phyloP scores from a whole-genome alignment of 2,888 invertebrate genomes.

The Danaus chrysippus region DNA sequence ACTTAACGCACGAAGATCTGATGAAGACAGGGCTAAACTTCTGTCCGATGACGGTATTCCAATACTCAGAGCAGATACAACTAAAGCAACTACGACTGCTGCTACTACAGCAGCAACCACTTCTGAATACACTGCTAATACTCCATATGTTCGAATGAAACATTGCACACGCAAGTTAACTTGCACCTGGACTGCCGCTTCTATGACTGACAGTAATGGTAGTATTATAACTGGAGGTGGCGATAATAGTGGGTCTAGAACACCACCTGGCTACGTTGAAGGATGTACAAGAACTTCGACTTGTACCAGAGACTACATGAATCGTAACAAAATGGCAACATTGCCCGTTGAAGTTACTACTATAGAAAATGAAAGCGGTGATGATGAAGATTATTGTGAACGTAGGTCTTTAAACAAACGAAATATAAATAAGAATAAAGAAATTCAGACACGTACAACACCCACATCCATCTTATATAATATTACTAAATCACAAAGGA shows the following conservation, averaged over 20 bases:
- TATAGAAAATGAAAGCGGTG: conserved; percentile 30
- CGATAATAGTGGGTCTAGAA: conserved; percentile 47
- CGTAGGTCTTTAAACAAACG: conserved; percentile 54
- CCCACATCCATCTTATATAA: background rate
- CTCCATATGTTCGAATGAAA: conserved; percentile 51
- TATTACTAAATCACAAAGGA: background rate
- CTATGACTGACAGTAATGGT: conserved; percentile 43
- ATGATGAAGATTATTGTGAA: conserved; percentile 68
- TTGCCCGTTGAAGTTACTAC: conserved; percentile 30
- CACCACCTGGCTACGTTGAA: conserved; percentile 66
- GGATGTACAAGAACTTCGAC: conserved; percentile 70
- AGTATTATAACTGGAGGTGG: conserved; percentile 33
- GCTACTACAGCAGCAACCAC: conserved; percentile 21
- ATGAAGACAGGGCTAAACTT: conserved; percentile 28
- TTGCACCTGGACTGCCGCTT: conserved; percentile 65
- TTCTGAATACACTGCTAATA: conserved; percentile 49
- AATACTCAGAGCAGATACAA: conserved; percentile 36
- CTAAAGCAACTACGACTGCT: conserved; percentile 11
- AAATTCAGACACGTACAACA: conserved; percentile 22
- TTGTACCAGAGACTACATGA: conserved; percentile 62
- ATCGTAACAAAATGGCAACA: conserved; percentile 56
- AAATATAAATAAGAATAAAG: conserved; percentile 37
- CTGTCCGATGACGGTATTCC: conserved; percentile 31
- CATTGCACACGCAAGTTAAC: conserved; percentile 66
- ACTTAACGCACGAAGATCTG: conserved; percentile 24